A percentile compares a stretch with the other conserved stretches of the same genome.
Evolutionary conservation across 2,797 vertebrate genomes (phyloP).

Genomic region (Neostethus bicornis): DNA sequence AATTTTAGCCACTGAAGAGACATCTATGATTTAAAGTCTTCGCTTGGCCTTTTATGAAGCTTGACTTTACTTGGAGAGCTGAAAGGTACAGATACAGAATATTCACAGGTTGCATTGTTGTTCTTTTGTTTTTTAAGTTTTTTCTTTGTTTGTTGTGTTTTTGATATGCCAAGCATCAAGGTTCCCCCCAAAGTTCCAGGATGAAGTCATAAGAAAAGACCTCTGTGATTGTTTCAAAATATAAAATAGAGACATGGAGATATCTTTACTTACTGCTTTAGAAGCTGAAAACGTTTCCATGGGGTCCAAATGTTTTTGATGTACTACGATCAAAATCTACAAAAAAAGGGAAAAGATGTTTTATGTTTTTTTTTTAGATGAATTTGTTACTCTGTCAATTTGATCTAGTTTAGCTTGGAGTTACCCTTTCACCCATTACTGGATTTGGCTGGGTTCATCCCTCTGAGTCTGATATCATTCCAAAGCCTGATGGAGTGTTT

Average conservation of each 20-base stretch:
- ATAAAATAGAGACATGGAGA: no score
- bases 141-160: constrained; percentile 31
- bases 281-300: no score
- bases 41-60: constrained; percentile 36
- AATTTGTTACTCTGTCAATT: not conserved
- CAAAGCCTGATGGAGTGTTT: no score
- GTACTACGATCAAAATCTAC: no score
- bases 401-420: not conserved
- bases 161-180: constrained; percentile 17
- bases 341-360: not conserved
- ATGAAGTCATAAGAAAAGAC: constrained; percentile 3
- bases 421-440: not conserved
- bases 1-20: constrained; percentile 11
- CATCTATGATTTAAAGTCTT: constrained; percentile 19
- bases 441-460: not conserved
- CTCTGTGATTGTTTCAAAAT: no score
- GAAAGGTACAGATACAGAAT: no score
- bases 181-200: not conserved
- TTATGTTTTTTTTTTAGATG: no score
- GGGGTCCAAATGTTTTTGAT: no score
- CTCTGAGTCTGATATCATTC: no score
- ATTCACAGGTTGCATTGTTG: no score
- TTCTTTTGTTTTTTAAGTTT: constrained; percentile 1
- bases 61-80: constrained; percentile 42
- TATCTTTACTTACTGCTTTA: no score